Evolutionary conservation across 1,140 invertebrate genomes (phyloP).

Genomic region (Bombus ignitus): DNA sequence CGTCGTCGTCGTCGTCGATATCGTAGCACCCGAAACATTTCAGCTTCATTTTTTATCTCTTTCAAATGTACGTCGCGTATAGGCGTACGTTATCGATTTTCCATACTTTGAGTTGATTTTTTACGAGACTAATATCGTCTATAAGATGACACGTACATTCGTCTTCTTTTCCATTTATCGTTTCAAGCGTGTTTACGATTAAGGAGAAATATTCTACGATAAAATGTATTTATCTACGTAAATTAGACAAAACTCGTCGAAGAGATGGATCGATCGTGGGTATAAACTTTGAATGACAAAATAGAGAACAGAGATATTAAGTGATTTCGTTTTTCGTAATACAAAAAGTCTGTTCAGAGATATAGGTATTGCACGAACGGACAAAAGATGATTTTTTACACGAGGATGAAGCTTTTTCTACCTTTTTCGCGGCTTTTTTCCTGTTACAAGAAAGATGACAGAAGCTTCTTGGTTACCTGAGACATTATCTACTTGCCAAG

Average conservation of each 20-base stretch:
- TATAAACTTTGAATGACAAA: too few relatives aligned
- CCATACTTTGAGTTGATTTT: background rate
- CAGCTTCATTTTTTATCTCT: background rate
- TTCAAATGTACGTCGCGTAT: background rate
- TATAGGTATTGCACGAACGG: too few relatives aligned
- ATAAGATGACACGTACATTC: background rate
- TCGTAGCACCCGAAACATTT: background rate
- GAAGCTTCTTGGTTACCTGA: background rate
- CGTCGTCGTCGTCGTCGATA: constrained; percentile 6
- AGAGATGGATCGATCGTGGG: too few relatives aligned
- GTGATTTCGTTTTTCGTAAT: too few relatives aligned
- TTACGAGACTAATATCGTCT: background rate
- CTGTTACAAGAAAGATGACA: background rate
- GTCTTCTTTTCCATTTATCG: background rate
- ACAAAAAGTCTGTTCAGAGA: fast-evolving
- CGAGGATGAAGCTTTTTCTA: background rate
- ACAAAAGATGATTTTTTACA: too few relatives aligned
- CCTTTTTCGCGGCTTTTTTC: background rate
- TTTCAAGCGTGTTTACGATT: too few relatives aligned
- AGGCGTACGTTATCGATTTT: background rate
- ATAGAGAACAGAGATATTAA: too few relatives aligned
- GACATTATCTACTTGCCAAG: background rate
- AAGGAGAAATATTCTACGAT: too few relatives aligned
- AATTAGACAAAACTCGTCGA: too few relatives aligned
- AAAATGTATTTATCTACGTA: too few relatives aligned